A percentile compares a stretch with the other conserved stretches of the same genome.
phyloP scores from a whole-genome alignment of 2,888 invertebrate genomes.

The Dorcus parallelipipedus region DNA sequence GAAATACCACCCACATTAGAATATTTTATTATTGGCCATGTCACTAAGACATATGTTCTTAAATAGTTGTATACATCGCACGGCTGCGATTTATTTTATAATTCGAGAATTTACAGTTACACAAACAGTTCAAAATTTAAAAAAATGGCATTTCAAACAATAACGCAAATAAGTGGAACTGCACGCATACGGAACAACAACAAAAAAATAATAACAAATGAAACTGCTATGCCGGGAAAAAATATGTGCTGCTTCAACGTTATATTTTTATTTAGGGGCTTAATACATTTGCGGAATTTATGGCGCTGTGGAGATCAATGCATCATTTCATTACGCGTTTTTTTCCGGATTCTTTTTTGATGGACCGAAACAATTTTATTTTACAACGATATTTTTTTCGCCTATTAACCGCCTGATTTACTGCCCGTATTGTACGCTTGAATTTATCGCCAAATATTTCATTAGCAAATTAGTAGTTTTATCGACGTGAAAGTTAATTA shows the following conservation, averaged over 20 bases:
- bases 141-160: no score
- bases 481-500: no score
- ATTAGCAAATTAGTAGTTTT: conserved; percentile 15
- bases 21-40: no score
- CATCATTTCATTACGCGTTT: conserved; percentile 14
- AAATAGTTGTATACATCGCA: no score
- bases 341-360: not conserved
- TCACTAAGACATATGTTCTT: no score
- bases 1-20: no score
- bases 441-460: conserved; percentile 16
- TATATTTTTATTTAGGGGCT: conserved; percentile 14
- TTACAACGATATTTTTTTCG: not conserved
- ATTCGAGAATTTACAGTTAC: no score
- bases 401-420: conserved; percentile 6
- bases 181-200: not conserved
- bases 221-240: conserved; percentile 4
- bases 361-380: not conserved
- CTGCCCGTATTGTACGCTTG: conserved; percentile 2
- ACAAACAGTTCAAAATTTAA: no score
- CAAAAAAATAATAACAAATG: conserved; percentile 2
- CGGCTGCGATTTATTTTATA: no score
- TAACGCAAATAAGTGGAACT: no score
- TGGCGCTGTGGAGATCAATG: conserved; percentile 15
- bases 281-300: conserved; percentile 14
- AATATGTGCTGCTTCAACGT: conserved; percentile 10